phyloP scores from a whole-genome alignment of 2,113 vertebrate species.

The Hiodon alosoides region DNA sequence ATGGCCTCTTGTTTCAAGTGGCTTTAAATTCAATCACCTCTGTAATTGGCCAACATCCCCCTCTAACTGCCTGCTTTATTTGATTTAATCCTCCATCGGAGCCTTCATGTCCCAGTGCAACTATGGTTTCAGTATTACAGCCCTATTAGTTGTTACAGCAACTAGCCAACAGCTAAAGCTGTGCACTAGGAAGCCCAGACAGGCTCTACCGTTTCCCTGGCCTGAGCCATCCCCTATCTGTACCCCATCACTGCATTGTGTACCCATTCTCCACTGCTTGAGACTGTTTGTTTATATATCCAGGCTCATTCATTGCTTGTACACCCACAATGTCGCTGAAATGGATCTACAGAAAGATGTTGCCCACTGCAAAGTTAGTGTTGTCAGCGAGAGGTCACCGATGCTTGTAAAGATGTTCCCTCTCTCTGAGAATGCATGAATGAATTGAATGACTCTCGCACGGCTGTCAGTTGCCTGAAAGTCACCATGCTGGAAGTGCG shows the following conservation, averaged over 20 bases:
- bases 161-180: too few relatives aligned
- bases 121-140: background rate
- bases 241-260: too few relatives aligned
- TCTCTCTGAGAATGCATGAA: background rate
- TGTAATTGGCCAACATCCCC: conserved; percentile 65
- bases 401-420: background rate
- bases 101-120: conserved; percentile 35
- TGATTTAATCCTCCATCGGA: conserved; percentile 24
- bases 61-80: conserved; percentile 71
- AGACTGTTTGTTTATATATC: too few relatives aligned
- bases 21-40: conserved; percentile 56
- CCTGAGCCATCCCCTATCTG: too few relatives aligned
- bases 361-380: background rate
- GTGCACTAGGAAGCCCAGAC: too few relatives aligned
- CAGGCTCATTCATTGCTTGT: too few relatives aligned
- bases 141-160: too few relatives aligned
- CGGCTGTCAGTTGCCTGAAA: conserved; percentile 4
- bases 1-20: conserved; percentile 59
- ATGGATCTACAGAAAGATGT: too few relatives aligned
- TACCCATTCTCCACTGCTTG: too few relatives aligned
- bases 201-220: too few relatives aligned
- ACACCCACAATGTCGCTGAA: too few relatives aligned
- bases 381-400: background rate
- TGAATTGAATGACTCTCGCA: background rate
- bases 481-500: conserved; percentile 6